A percentile compares a stretch with the other conserved stretches of the same genome.
Evolutionary conservation across 1,140 invertebrate species (phyloP).

Genomic region (Aphis gossypii): DNA sequence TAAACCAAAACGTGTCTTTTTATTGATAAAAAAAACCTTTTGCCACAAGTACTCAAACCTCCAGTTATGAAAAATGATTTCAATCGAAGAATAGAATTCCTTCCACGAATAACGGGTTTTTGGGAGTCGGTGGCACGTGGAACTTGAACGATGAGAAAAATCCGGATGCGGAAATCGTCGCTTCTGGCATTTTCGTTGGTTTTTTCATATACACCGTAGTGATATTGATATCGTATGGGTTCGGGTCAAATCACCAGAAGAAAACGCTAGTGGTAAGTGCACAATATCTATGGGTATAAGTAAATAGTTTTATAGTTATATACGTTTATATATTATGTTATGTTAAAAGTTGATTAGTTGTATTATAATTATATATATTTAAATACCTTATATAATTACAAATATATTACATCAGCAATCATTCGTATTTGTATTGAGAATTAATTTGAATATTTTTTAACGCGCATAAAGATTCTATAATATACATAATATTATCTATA

Average conservation of each 20-base stretch:
- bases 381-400: neutral
- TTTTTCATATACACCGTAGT: slow-evolving; percentile 72
- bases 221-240: slow-evolving; percentile 66
- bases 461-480: neutral
- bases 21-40: too few relatives aligned
- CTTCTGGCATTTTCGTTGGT: slow-evolving; percentile 83
- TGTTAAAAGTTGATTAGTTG: neutral
- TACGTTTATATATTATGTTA: neutral
- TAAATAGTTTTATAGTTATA: neutral
- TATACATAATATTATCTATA: too few relatives aligned
- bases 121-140: slow-evolving; percentile 86
- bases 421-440: neutral
- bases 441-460: slow-evolving; percentile 6
- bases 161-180: slow-evolving; percentile 83
- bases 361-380: neutral
- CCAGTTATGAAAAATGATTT: too few relatives aligned
- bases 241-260: slow-evolving; percentile 79
- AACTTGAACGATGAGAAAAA: slow-evolving; percentile 87
- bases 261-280: slow-evolving; percentile 68
- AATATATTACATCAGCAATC: neutral
- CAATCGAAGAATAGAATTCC: too few relatives aligned
- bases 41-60: too few relatives aligned
- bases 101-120: slow-evolving; percentile 67
- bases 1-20: too few relatives aligned
- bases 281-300: neutral